Conservation (phyloP, 2,113 vertebrate genomes). For the Gavialis gangeticus region DNA sequence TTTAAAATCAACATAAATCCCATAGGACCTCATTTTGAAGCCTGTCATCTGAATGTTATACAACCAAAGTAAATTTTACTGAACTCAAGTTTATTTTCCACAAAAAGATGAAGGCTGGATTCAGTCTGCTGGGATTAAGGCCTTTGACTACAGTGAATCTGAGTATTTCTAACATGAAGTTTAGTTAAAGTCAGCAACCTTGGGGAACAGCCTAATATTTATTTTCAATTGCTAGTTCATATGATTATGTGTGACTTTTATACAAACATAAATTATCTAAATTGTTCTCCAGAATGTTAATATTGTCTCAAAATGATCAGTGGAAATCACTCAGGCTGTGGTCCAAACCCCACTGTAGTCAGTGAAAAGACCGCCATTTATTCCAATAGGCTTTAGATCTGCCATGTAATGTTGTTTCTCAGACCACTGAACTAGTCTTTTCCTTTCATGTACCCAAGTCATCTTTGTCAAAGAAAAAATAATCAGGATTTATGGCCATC, state of each 20-base stretch:
- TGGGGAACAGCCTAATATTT: not conserved
- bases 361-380: not conserved
- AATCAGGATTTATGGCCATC: not conserved
- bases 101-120: not conserved
- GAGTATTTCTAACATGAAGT: not conserved
- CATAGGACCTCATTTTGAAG: not conserved
- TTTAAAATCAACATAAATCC: not conserved
- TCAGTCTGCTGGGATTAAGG: not conserved
- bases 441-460: not conserved
- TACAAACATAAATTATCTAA: not conserved
- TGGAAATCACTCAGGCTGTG: not conserved
- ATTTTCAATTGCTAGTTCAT: not conserved
- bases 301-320: not conserved
- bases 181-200: not conserved
- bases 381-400: not conserved
- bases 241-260: not conserved
- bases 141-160: not conserved
- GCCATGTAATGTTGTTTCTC: not conserved
- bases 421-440: not conserved
- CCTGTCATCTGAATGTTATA: not conserved
- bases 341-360: not conserved
- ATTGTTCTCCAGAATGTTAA: not conserved
- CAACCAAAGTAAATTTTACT: not conserved
- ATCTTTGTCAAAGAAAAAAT: not conserved
- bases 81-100: not conserved